Conservation (phyloP, 2,113 vertebrate species). For the Psophia crepitans region DNA sequence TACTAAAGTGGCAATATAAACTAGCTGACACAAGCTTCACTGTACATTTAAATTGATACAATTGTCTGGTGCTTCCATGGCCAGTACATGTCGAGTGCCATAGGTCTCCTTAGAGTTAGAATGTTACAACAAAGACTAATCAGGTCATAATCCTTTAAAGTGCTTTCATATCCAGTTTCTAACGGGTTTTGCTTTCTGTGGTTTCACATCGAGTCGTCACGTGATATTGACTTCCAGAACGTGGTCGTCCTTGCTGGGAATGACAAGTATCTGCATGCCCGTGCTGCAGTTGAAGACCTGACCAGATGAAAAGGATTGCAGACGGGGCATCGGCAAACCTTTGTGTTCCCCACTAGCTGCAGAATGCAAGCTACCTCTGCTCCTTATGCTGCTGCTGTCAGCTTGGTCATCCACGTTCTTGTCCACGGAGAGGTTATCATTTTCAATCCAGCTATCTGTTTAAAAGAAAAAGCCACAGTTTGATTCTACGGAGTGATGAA, state of each 20-base stretch:
- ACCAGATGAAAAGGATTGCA: conserved; percentile 87
- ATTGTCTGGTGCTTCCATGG: conserved; percentile 56
- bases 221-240: conserved; percentile 94
- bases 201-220: conserved; percentile 72
- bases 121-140: conserved; percentile 24
- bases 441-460: conserved; percentile 94
- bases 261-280: conserved; percentile 86
- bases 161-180: conserved; percentile 61
- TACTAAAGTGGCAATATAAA: conserved; percentile 38
- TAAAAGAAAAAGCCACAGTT: neutral
- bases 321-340: conserved; percentile 90
- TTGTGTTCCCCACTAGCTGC: conserved; percentile 80
- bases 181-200: neutral
- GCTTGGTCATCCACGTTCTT: conserved; percentile 86
- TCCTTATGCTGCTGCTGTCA: conserved; percentile 86
- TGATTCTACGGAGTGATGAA: neutral
- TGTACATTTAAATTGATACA: conserved; percentile 64
- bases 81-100: conserved; percentile 15
- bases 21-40: conserved; percentile 63
- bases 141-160: conserved; percentile 58
- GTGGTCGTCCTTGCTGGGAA: conserved; percentile 91
- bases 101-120: conserved; percentile 41
- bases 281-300: conserved; percentile 92
- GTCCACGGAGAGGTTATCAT: conserved; percentile 91
- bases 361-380: conserved; percentile 81